Evolutionary conservation across 1,140 invertebrate genomes (phyloP), one percentile per base, ranked within the genome.

Genomic region (Plectrocnemia conspersa): DNA sequence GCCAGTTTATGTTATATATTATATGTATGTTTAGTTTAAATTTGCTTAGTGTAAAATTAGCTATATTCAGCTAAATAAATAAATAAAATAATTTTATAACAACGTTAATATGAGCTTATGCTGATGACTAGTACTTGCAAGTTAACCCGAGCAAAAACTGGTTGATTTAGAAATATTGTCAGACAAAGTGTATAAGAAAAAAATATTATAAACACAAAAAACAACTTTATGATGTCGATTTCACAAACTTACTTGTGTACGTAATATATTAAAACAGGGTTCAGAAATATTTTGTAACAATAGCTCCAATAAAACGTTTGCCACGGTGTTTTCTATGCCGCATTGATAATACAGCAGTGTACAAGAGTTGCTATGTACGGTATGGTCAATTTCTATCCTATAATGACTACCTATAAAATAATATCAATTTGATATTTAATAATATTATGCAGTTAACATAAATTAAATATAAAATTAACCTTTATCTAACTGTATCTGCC

Each of bases 301-400:
- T 23, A 98, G 77, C 71, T 95, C 90, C 2, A 97, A 70, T 48
- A 90, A 65, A 65, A 92, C 89, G 72, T 95, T 97, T 24, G 75
- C 75, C 40, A 84, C 73, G 3, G 86, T 86, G 5, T 81, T 82
- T 68, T 95, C 88, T 52, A 88, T 65, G 33, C 89, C 89, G 72
- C 84, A 88, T 74, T 97, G 92, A 67, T 91, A 91, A 70, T 95
- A 95, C 0, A 89, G 74, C 66, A 89, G 84, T 16, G 90, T 81
- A 66, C 91, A 91, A 7, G 91, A 94, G 67, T 85, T 89, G 65
- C 84, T 86, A 72, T 97, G 93, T 18, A 90, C 82, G 11, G 79
- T 74, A 73, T 95, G 94, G 50, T 84, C 76, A 1, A 81, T 76
- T 65, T 85, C 77, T 52, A 85, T 85, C 0, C 91, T 64, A 70